A percentile compares a stretch with the other conserved stretches of the same genome.
Evolutionary conservation across 2,888 invertebrate genomes (phyloP).

Genomic region (Pristionchus maxplancki): DNA sequence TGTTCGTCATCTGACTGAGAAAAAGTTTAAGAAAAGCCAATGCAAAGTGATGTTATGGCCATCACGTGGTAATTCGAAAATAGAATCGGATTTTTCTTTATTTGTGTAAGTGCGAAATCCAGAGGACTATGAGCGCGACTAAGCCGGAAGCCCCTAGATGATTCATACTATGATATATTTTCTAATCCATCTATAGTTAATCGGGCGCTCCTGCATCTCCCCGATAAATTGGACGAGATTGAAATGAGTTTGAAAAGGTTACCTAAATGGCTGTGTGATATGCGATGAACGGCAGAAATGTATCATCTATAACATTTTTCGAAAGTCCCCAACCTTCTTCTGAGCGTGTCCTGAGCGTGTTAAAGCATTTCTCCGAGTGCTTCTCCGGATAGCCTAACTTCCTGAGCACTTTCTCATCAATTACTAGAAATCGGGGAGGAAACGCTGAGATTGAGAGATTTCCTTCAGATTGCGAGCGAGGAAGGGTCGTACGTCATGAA

Average conservation of each 20-base stretch:
- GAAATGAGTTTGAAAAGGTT: no score
- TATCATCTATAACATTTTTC: no score
- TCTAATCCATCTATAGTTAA: no score
- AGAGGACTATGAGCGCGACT: no score
- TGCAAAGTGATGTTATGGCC: not conserved
- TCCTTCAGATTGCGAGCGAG: constrained; percentile 41
- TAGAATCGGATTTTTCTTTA: not conserved
- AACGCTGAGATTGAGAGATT: constrained; percentile 10
- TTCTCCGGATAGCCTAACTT: not conserved
- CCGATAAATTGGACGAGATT: no score
- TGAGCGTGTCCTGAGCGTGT: not conserved
- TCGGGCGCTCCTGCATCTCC: no score
- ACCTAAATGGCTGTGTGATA: no score
- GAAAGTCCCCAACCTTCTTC: not conserved
- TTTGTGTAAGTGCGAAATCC: not conserved
- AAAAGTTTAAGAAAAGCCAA: not conserved
- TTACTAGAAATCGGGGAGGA: constrained; percentile 4
- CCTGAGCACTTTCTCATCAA: not conserved
- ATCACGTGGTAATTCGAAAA: not conserved
- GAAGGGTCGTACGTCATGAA: constrained; percentile 46
- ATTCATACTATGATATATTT: no score
- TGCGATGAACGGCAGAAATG: no score
- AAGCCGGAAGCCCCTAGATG: no score
- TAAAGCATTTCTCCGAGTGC: not conserved
- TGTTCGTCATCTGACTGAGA: not conserved